A percentile compares a stretch with the other conserved stretches of the same genome.
Conservation (phyloP, 2,888 invertebrate species). For the Euplagia quadripunctaria region DNA sequence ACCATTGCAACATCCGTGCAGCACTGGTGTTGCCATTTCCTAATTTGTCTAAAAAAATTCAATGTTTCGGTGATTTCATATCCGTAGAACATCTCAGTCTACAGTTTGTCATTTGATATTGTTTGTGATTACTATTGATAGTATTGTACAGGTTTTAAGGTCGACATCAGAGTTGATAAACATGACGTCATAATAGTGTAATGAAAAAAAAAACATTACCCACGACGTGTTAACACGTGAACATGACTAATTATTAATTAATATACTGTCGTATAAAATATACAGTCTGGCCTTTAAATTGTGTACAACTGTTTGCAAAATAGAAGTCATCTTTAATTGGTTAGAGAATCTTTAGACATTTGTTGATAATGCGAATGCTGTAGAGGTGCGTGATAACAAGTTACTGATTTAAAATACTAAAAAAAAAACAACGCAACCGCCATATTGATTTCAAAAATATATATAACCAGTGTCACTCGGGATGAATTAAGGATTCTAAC, state of each 20-base stretch:
- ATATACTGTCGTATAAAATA: neutral
- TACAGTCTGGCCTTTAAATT: neutral
- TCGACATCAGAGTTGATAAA: neutral
- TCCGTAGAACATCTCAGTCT: neutral
- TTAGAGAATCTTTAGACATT: neutral
- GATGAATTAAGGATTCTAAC: too few species aligned
- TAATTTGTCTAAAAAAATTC: neutral
- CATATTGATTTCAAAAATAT: too few species aligned
- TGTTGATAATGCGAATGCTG: too few species aligned
- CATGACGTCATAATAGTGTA: neutral
- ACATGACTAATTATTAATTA: constrained; percentile 1
- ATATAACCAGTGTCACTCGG: too few species aligned
- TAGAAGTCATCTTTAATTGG: neutral
- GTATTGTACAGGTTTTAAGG: neutral
- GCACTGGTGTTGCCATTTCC: too few species aligned
- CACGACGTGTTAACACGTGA: neutral
- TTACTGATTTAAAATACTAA: too few species aligned
- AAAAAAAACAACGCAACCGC: too few species aligned
- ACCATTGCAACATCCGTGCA: neutral
- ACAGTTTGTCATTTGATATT: neutral
- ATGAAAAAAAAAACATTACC: neutral
- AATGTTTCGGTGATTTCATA: neutral
- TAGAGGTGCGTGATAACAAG: too few species aligned
- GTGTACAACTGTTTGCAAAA: neutral
- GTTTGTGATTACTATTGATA: neutral